Conservation (phyloP, 1,140 invertebrate genomes). For the Yoshiicerus persimilis region DNA sequence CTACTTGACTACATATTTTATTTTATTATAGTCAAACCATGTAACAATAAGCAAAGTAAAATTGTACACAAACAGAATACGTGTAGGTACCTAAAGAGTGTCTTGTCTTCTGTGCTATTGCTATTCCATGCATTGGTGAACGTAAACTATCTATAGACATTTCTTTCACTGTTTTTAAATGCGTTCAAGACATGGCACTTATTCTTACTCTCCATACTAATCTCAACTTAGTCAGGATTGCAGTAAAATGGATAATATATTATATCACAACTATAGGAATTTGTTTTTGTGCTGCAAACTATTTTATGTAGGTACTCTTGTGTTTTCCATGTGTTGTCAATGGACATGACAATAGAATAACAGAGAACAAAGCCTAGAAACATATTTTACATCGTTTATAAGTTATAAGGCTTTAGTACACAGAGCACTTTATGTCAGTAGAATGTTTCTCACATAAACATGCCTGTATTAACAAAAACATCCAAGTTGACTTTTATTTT, state of each 20-base stretch:
- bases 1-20: constrained; percentile 4
- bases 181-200: not conserved
- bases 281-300: not conserved
- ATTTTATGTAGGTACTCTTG: not conserved
- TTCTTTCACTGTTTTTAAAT: not conserved
- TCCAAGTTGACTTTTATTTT: not conserved
- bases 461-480: not conserved
- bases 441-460: not conserved
- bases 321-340: not conserved
- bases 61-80: not conserved
- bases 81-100: not conserved
- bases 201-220: no score
- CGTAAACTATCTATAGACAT: constrained; percentile 11
- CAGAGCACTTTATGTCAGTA: not conserved
- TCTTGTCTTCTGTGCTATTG: no score
- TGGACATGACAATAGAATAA: not conserved
- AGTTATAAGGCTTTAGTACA: not conserved
- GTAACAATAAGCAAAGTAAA: not conserved
- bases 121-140: not conserved
- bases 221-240: no score
- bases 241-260: no score
- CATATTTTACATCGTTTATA: not conserved
- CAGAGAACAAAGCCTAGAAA: not conserved
- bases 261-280: not conserved
- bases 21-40: not conserved